Base-by-base conservation (phyloP, 2,888 invertebrate genomes). In the Plagiodera versicolora region DNA sequence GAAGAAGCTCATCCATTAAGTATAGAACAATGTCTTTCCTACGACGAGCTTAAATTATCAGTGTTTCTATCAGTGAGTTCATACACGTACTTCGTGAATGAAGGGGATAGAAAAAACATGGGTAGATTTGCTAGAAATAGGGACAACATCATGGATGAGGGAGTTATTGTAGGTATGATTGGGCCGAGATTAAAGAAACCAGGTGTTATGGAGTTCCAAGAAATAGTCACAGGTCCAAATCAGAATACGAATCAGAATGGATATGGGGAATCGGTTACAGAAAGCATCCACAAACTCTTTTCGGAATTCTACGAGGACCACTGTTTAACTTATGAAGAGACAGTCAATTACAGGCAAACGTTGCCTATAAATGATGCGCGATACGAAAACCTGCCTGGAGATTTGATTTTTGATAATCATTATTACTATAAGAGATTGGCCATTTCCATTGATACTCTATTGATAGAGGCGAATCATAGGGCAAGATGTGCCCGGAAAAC, bases 391-490 rank as follows among this genome's bases (percentile, higher is more conserved):
- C 45, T 73, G 11, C 32, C 49, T 19, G 59, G 58, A 1, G 63
- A 60, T 17, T 53, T 77, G 72, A 51, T 78, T 76, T 72, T 76
- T 45, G 72, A 75, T 62, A 72, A 72, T 55, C 45, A 61, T 8
- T 60, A 72, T 44, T 85, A 82, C 68, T 82, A 81, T 67, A 83
- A 83, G 65, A 79, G 87, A 35, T 75, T 86, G 46, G 78, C 82
- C 20, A 80, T 87, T 8, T 76, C 85, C 0, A 84, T 87, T 3
- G 89, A 89, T 66, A 84, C 85, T 9, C 79, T 87, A 24, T 73
- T 89, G 1, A 69, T 88, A 14, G 89, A 89, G 63, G 86, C 87
- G 0, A 84, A 88, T 61, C 77, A 80, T 0, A 79, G 89, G 30
- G 88, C 86, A 0, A 75, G 76, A 8, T 79, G 78, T 0, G 80